Evolutionary conservation across 2,888 invertebrate species (phyloP), one percentile per base, ranked within the genome.

Genomic region (Hirtodrosophila duncani): DNA sequence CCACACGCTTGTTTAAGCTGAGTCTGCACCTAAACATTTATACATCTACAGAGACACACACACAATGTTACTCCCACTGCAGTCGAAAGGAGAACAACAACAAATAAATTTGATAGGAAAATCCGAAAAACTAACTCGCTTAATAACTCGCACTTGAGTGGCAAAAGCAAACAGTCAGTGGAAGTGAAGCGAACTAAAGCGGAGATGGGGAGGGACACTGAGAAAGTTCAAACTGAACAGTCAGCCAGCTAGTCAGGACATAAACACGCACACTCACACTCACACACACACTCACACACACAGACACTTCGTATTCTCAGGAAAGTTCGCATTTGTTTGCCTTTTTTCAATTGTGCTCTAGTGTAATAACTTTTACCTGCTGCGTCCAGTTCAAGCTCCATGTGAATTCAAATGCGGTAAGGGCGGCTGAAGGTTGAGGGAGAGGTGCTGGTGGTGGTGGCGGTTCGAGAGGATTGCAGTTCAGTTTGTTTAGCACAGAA

Each of bases 121-220:
- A 67, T 67, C 64, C 68, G 48, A 61, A 67, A 67, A 67, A 64
- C 67, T 67, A 67, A 67, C 67, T 67, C 61, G 64, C 68, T 67
- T 67, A 67, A 67, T 67, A 67, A 67, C 68, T 67, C 50, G 61
- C 61, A 67, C 66, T 67, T 67, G 61, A 61, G 67, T 60, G 66
- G 61, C 61, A 67, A 67, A 67, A 34, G 67, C 67, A 67, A 66
- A 66, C 63, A 66, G 39, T n/a, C n/a, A n/a, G n/a, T n/a, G n/a
- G n/a, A n/a, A n/a, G n/a, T n/a, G n/a, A n/a, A n/a, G n/a, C n/a
- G n/a, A n/a, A n/a, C n/a, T n/a, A n/a, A n/a, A n/a, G n/a, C n/a
- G n/a, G n/a, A n/a, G n/a, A n/a, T n/a, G n/a, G n/a, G n/a, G n/a
- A n/a, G n/a, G n/a, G n/a, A n/a, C n/a, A n/a, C n/a, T n/a, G n/a